Conservation (phyloP, 2,888 invertebrate genomes). For the Phortica okadai region DNA sequence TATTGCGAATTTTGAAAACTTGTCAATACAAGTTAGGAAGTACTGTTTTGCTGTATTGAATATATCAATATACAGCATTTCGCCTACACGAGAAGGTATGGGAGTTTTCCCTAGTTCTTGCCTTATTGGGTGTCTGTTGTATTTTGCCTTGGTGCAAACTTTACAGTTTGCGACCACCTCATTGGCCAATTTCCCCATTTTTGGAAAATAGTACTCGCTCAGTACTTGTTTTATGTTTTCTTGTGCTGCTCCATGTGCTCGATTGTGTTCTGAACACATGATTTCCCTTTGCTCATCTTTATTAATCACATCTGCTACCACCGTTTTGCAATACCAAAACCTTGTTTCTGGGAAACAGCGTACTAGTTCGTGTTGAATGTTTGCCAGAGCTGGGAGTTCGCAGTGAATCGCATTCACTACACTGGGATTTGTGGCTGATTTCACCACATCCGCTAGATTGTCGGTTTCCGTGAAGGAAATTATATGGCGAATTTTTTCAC, state of each 20-base stretch:
- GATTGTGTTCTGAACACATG: constrained; percentile 32
- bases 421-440: constrained; percentile 14
- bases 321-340: constrained; percentile 15
- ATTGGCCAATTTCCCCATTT: constrained; percentile 31
- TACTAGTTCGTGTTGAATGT: constrained; percentile 14
- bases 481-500: constrained; percentile 27
- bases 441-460: constrained; percentile 15
- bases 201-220: constrained; percentile 39
- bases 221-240: constrained; percentile 35
- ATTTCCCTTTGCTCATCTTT: constrained; percentile 37
- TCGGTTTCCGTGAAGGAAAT: constrained; percentile 14
- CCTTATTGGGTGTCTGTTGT: constrained; percentile 12
- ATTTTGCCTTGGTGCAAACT: constrained; percentile 38
- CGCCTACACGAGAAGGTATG: constrained; percentile 28
- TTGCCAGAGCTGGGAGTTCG: not conserved
- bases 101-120: constrained; percentile 21
- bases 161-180: constrained; percentile 37
- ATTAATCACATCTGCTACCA: constrained; percentile 29
- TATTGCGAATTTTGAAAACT: constrained; percentile 8
- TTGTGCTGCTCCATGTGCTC: constrained; percentile 35
- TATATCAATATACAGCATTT: constrained; percentile 37
- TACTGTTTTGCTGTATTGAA: constrained; percentile 23
- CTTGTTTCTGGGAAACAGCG: not conserved
- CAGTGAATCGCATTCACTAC: constrained; percentile 35
- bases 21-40: constrained; percentile 31